These are phyloP conservation scores for Chrosomus eos DNA, from an alignment of 2,797 vertebrate species.

Conservation along the genomic window DNA sequence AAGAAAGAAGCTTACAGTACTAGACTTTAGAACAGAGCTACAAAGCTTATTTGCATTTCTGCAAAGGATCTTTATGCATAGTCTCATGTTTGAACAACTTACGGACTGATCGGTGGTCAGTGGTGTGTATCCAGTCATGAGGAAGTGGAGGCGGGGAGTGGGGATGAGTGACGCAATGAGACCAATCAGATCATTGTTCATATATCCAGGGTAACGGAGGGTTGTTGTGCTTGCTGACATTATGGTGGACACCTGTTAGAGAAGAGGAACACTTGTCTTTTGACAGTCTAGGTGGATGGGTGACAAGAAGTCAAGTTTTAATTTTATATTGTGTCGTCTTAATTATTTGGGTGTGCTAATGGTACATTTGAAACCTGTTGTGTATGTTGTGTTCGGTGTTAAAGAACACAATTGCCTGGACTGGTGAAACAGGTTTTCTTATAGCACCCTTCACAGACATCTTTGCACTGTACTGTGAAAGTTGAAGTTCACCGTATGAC, in stretches of 20 bases:
- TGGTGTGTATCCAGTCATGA: constrained; percentile 95
- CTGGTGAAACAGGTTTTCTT: constrained; percentile 27
- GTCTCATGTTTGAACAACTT: constrained; percentile 62
- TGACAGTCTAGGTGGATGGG: neutral
- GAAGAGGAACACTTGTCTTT: neutral
- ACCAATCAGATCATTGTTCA: constrained; percentile 97
- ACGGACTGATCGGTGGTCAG: constrained; percentile 97
- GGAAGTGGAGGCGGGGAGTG: constrained; percentile 93
- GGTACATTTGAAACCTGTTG: neutral
- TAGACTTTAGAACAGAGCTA: neutral
- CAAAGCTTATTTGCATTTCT: neutral
- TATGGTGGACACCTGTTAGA: constrained; percentile 93
- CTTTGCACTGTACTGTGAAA: neutral
- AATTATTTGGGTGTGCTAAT: constrained; percentile 14
- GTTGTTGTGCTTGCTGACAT: constrained; percentile 98
- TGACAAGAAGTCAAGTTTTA: neutral
- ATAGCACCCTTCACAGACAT: constrained; percentile 4
- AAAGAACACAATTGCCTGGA: neutral
- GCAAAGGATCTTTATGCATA: neutral
- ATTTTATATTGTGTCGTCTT: neutral
- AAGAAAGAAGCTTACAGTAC: neutral
- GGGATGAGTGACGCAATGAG: constrained; percentile 95
- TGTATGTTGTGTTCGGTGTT: neutral
- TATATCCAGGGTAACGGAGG: constrained; percentile 92
- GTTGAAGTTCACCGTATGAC: constrained; percentile 1